Percentiles rank a stretch among this genome's conserved stretches.
Evolutionary conservation across 2,888 invertebrate genomes (phyloP).

Genomic region (Orthosia incerta): DNA sequence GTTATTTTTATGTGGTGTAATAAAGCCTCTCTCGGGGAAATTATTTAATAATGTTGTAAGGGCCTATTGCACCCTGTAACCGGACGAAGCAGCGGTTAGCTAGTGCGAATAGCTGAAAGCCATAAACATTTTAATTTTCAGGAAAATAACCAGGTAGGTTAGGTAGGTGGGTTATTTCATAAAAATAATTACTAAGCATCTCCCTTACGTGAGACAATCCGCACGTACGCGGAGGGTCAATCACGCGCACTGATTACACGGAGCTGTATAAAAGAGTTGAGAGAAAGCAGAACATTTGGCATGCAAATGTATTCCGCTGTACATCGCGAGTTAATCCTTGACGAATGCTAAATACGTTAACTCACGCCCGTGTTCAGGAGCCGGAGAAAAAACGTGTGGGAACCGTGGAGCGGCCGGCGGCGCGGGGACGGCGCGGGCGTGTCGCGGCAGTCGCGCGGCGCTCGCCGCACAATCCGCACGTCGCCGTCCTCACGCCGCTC

Average conservation of each 20-base stretch:
- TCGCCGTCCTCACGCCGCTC: neutral
- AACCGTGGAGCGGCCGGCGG: slow-evolving; percentile 29
- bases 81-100: neutral
- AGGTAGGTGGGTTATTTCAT: slow-evolving; percentile 1
- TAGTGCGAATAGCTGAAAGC: neutral
- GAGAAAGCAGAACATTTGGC: slow-evolving; percentile 38
- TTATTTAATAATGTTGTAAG: slow-evolving; percentile 45
- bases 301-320: slow-evolving; percentile 63
- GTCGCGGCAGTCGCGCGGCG: slow-evolving; percentile 80
- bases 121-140: neutral
- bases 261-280: slow-evolving; percentile 40
- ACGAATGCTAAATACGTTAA: slow-evolving; percentile 66
- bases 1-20: slow-evolving; percentile 55
- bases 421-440: slow-evolving; percentile 46
- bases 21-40: slow-evolving; percentile 40
- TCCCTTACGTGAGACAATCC: slow-evolving; percentile 9
- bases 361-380: slow-evolving; percentile 58
- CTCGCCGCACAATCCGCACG: slow-evolving; percentile 72
- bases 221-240: slow-evolving; percentile 33
- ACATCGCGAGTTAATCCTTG: slow-evolving; percentile 63
- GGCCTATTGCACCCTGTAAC: slow-evolving; percentile 5
- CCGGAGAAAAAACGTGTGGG: slow-evolving; percentile 60
- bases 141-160: neutral
- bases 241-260: slow-evolving; percentile 48
- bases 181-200: slow-evolving; percentile 6